Base-by-base conservation (phyloP, 2,797 vertebrate species). In the Octomys mimax region DNA sequence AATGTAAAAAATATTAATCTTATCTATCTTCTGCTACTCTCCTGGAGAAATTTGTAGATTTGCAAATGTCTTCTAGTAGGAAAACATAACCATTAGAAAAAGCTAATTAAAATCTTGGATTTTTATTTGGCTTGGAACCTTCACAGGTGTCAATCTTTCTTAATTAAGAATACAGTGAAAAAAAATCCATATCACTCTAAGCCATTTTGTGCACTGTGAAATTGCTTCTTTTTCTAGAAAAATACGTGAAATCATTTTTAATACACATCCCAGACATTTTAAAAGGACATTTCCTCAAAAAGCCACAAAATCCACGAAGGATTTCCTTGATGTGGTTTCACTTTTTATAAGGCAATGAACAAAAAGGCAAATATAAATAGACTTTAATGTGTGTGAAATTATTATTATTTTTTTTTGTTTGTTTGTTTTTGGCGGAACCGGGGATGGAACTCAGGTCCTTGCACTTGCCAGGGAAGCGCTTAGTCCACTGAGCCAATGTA, bases 61-160 rank as follows among this genome's bases (percentile, higher is more conserved):
- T 96, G 82, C 46, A 98, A 93, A 91, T 96, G 66, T 93, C 94
- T 87, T 91, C 46, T 97, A 98, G 13, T 1, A 49, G 94, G 95
- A 96, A 93, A 97, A 97, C 75, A 93, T 36, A 92, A 57, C 78
- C 21, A 96, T 95, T 97, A 97, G 93, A 95, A 96, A 96, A 96
- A 52, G 12, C 93, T 97, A 96, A 94, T 98, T 98, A 95, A 82
- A 96, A 96, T 96, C 84, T 52, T 73, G 42, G 28, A 92, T 88
- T 75, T 91, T 97, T 78, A 95, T 96, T 98, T 98, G 97, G 42
- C 92, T 96, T 49, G 89, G 96, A 95, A 82, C 70, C 90, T 97
- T 97, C 97, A 97, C 89, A 97, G 97, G 96, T 97, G 95, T 97
- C 96, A 97, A 97, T 97, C 97, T 97, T 98, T 95, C 96, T 97